phyloP scores from a whole-genome alignment of 2,797 vertebrate genomes.

The Neopelma chrysocephalum region DNA sequence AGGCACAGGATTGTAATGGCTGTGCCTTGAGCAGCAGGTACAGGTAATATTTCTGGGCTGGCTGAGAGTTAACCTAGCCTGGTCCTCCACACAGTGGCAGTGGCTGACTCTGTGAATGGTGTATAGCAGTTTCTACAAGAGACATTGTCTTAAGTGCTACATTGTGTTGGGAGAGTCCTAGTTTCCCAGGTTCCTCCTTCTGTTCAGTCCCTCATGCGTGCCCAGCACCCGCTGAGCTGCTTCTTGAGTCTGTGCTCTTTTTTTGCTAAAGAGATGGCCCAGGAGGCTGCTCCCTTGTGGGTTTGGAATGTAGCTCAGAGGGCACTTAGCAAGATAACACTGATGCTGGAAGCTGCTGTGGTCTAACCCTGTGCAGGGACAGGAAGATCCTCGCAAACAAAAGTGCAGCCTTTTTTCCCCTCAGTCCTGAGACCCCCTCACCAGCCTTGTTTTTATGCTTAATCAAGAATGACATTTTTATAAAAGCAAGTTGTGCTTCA shows the following conservation, averaged over 20 bases:
- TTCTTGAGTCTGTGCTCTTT: not conserved
- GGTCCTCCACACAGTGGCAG: not conserved
- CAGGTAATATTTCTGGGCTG: not conserved
- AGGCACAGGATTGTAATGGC: not conserved
- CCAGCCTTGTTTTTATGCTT: not conserved
- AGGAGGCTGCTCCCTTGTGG: not conserved
- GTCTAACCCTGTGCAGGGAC: not conserved
- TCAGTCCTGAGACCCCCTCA: not conserved
- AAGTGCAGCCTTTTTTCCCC: not conserved
- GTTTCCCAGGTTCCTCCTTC: not conserved
- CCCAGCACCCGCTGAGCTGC: rapidly evolving
- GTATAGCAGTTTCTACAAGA: not conserved
- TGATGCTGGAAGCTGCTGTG: not conserved
- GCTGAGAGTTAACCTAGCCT: not conserved
- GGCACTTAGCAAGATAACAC: not conserved
- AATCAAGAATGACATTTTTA: not conserved
- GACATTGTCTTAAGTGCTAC: not conserved
- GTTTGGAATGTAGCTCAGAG: not conserved
- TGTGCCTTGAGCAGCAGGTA: not conserved
- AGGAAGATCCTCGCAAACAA: not conserved
- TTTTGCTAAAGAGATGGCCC: not conserved
- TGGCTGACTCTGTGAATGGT: not conserved
- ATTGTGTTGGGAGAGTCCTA: not conserved
- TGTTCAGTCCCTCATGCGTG: not conserved
- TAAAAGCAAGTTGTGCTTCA: not conserved